Conservation (phyloP, 2,888 invertebrate genomes). For the Zeuzera pyrina region DNA sequence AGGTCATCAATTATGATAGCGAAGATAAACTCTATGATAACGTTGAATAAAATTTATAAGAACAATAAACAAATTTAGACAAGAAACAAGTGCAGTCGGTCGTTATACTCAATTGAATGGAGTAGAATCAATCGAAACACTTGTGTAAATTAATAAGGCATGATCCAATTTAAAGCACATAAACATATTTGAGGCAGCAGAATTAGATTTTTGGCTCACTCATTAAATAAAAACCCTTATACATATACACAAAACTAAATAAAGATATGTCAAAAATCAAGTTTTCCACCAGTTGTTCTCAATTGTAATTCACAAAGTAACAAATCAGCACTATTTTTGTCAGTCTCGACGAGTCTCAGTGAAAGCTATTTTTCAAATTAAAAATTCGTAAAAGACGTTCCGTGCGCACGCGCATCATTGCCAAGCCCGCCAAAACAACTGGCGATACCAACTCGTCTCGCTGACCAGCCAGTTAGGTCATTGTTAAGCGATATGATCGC, state of each 20-base stretch:
- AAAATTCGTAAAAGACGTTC: conserved; percentile 18
- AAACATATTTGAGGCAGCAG: conserved; percentile 2
- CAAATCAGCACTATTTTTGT: conserved; percentile 1
- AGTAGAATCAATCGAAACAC: conserved; percentile 18
- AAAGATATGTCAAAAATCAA: conserved; percentile 3
- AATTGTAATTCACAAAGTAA: conserved; percentile 2
- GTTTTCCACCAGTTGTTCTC: neutral
- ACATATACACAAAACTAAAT: conserved; percentile 1
- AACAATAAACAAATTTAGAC: too few species aligned
- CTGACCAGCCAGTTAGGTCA: conserved; percentile 44
- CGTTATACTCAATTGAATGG: conserved; percentile 25
- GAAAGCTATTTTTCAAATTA: conserved; percentile 16
- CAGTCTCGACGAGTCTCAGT: conserved; percentile 6
- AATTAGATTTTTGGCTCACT: neutral
- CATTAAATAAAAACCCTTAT: neutral
- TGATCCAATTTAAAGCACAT: conserved; percentile 1
- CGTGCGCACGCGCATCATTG: conserved; percentile 42
- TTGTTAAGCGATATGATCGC: conserved; percentile 24
- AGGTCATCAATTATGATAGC: conserved; percentile 25
- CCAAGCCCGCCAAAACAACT: conserved; percentile 60
- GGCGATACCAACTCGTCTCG: conserved; percentile 56
- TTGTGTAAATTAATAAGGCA: conserved; percentile 19
- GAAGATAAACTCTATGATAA: conserved; percentile 23
- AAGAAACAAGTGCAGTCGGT: too few species aligned
- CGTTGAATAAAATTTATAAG: conserved; percentile 11